Conservation (phyloP, 2,113 vertebrate genomes). For the Saguinus midas region DNA sequence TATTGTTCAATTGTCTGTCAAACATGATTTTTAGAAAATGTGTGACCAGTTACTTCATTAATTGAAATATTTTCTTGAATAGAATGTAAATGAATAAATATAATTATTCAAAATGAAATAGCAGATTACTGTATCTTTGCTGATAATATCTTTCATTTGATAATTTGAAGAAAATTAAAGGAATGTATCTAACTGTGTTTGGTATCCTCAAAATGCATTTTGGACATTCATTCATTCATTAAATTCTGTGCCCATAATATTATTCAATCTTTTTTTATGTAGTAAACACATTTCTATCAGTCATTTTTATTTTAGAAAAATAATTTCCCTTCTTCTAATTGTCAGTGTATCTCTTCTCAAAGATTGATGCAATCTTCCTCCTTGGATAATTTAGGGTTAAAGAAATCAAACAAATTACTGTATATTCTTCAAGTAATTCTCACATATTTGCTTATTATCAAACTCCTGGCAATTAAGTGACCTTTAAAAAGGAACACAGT, state of each 20-base stretch:
- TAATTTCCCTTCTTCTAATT: neutral
- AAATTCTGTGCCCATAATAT: neutral
- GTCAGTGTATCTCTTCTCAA: neutral
- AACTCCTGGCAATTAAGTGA: neutral
- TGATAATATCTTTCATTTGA: neutral
- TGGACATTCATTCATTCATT: neutral
- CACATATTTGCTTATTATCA: neutral
- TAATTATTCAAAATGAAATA: conserved; percentile 26
- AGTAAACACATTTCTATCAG: neutral
- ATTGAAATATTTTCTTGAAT: neutral
- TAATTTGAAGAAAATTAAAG: conserved; percentile 1
- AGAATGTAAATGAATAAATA: neutral
- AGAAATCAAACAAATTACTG: neutral
- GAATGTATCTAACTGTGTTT: neutral
- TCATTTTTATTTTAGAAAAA: neutral
- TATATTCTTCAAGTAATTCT: neutral
- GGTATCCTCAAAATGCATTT: neutral
- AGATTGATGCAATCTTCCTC: neutral
- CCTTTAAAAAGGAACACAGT: neutral
- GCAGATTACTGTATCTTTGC: neutral
- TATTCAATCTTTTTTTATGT: neutral
- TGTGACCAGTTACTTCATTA: neutral
- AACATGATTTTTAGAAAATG: neutral
- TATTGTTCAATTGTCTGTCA: conserved; percentile 27
- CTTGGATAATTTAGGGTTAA: neutral